Percentiles rank a stretch among this genome's conserved stretches.
phyloP scores from a whole-genome alignment of 2,797 vertebrate genomes.

The Propithecus perrieri region DNA sequence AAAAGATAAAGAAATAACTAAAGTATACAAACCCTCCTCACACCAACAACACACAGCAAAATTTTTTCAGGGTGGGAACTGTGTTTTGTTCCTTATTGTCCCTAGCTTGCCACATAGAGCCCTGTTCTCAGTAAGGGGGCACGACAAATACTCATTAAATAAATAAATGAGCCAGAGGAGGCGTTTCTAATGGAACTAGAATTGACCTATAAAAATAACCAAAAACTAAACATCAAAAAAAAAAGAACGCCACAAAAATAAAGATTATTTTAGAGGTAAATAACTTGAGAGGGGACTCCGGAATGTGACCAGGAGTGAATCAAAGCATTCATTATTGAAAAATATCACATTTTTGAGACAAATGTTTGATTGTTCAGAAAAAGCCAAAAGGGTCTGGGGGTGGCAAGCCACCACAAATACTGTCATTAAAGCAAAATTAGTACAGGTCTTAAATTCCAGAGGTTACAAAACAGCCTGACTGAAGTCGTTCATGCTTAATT shows the following conservation, averaged over 20 bases:
- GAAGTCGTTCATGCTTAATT: constrained; percentile 55
- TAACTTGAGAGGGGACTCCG: background rate
- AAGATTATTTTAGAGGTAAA: background rate
- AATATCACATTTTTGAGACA: background rate
- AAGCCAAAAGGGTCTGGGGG: background rate
- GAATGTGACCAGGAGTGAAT: background rate
- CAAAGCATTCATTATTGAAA: background rate
- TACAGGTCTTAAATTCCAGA: constrained; percentile 24
- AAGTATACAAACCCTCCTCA: background rate
- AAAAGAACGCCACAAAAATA: background rate
- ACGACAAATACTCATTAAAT: background rate
- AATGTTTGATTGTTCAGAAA: background rate
- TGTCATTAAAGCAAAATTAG: constrained; percentile 40
- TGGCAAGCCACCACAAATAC: background rate
- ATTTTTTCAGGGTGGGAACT: background rate
- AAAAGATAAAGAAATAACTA: background rate
- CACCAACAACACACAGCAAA: background rate
- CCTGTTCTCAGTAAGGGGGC: background rate
- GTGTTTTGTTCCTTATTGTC: background rate
- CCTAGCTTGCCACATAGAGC: background rate
- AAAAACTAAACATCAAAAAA: background rate
- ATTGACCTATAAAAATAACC: background rate
- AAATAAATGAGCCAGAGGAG: background rate
- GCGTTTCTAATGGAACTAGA: background rate
- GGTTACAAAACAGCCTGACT: constrained; percentile 32